Base-by-base conservation (phyloP, 2,797 vertebrate species). In the Emys orbicularis region DNA sequence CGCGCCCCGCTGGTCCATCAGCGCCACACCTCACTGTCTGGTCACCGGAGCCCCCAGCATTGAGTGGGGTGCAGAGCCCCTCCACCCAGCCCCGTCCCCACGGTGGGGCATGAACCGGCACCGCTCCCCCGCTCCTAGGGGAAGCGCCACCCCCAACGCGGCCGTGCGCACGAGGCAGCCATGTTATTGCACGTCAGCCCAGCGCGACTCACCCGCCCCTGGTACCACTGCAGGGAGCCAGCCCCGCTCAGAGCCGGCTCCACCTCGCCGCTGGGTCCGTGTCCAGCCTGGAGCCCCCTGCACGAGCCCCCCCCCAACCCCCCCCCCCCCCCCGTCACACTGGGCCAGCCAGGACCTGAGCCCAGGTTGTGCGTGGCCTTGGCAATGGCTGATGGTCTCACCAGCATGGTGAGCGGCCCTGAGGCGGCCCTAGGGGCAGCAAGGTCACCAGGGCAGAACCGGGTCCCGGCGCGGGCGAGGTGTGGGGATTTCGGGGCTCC, bases 101-200 rank as follows among this genome's bases (percentile, higher is more conserved):
- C 2, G 3, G 27, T 5, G 25, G 93, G 83, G 65, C 87, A 80
- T 19, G 61, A 27, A 77, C 37, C 68, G 56, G 93, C 49, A 15
- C 81, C n/a, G 13, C 13, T 79, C 0, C 0, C 0, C 29, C 74
- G n/a, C 31, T 54, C 13, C 86, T 0, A 1, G 0, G 9, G 76
- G 88, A 65, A 68, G 81, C 74, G 79, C 84, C 81, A 5, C 23
- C 90, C 93, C 89, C 85, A 83, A 59, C 2, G 2, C 54, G 1
- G 19, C 3, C 0, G 8, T 54, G 0, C 9, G 29, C 23, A 31
- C 0, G 1, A 68, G 86, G 79, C 57, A 72, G 80, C 31, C 13
- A 41, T 53, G 90, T 97, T 97, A 97, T 96, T 97, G 96, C 97
- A 95, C 95, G 90, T 93, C 87, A 50, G 88, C 87, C 94, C n/a